Evolutionary conservation across 2,113 vertebrate species (phyloP).

Genomic region (Ciconia boyciana): DNA sequence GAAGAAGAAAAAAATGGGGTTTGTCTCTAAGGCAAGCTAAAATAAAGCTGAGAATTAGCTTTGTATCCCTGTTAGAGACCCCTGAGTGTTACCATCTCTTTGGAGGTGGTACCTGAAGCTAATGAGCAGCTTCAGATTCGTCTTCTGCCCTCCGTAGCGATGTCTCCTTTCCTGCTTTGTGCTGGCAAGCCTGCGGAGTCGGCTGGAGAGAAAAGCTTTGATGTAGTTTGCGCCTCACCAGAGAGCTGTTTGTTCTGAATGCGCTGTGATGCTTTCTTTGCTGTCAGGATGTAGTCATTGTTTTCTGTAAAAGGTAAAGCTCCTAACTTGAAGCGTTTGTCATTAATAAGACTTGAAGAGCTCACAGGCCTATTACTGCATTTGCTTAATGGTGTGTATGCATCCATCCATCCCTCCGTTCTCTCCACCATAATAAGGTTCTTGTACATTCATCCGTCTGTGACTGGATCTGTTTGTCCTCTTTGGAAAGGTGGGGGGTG

Average conservation of each 20-base stretch:
- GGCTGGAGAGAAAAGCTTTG: background rate
- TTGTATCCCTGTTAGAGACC: background rate
- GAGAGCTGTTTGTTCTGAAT: background rate
- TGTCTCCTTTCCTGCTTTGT: background rate
- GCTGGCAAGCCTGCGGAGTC: background rate
- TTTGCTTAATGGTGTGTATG: background rate
- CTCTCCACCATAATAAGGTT: background rate
- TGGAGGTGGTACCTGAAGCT: background rate
- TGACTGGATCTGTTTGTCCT: background rate
- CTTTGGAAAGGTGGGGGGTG: background rate
- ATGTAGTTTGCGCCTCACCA: background rate
- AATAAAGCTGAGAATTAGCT: background rate
- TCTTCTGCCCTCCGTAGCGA: background rate
- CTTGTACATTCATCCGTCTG: rapidly evolving
- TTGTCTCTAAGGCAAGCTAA: background rate
- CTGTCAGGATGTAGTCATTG: background rate
- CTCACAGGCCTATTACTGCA: background rate
- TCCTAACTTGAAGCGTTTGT: background rate
- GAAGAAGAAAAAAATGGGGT: background rate
- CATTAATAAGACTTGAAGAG: background rate
- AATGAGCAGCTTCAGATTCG: background rate
- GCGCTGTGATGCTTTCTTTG: background rate
- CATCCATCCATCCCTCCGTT: background rate
- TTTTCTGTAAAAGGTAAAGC: background rate
- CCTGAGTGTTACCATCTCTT: background rate